Percentiles rank a stretch among this genome's conserved stretches.
Evolutionary conservation across 2,888 invertebrate species (phyloP).

Genomic region (Limnephilus rhombicus): DNA sequence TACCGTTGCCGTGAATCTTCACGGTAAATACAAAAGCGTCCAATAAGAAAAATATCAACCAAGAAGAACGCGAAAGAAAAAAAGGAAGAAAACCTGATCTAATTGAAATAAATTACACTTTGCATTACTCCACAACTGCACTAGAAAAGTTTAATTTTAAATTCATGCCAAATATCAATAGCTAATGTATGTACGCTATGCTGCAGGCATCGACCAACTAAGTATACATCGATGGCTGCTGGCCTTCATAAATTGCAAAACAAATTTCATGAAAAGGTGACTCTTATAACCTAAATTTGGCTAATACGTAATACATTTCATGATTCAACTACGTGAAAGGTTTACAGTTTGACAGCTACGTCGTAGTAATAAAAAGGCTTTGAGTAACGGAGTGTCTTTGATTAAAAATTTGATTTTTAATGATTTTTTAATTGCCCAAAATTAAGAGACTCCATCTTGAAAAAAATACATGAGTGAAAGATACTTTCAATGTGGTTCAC

Average conservation of each 20-base stretch:
- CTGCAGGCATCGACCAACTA: neutral
- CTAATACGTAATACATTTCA: neutral
- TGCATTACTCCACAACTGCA: neutral
- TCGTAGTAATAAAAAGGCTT: neutral
- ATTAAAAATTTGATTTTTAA: too few relatives aligned
- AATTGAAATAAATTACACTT: neutral
- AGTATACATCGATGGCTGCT: too few relatives aligned
- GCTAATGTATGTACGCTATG: neutral
- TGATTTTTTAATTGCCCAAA: too few relatives aligned
- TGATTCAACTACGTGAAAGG: neutral
- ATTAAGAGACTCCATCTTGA: too few relatives aligned
- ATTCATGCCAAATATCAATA: neutral
- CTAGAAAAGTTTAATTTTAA: neutral
- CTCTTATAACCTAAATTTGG: neutral
- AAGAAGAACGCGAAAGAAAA: too few relatives aligned
- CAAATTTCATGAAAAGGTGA: neutral
- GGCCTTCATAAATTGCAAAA: neutral
- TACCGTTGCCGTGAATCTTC: too few relatives aligned
- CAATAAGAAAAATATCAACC: too few relatives aligned
- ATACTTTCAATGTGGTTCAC: neutral
- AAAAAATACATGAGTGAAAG: neutral
- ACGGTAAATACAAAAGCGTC: too few relatives aligned
- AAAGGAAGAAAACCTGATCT: too few relatives aligned
- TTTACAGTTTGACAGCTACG: neutral
- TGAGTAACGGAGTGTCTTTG: neutral